Conservation (phyloP, 1,140 invertebrate genomes). For the Halesus radiatus region DNA sequence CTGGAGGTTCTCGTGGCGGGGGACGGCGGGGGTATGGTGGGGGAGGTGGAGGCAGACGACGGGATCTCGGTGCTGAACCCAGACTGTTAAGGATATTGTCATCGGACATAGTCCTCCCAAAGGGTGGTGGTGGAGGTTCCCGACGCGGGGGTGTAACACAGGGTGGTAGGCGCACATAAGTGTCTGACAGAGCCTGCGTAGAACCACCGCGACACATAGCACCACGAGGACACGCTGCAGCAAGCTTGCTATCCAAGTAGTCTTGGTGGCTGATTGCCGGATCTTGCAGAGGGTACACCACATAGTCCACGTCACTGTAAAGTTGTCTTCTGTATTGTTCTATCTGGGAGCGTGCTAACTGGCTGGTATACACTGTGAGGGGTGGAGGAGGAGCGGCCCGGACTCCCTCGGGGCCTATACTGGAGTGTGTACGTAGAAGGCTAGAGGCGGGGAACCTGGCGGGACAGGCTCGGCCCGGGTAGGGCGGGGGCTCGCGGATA, state of each 20-base stretch:
- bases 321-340: constrained; percentile 89
- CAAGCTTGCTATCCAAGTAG: constrained; percentile 88
- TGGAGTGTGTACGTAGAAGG: constrained; percentile 62
- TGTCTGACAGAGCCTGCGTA: constrained; percentile 82
- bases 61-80: constrained; percentile 65
- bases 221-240: constrained; percentile 64
- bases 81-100: constrained; percentile 78
- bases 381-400: constrained; percentile 71
- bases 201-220: constrained; percentile 46
- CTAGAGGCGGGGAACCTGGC: constrained; percentile 38
- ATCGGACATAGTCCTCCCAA: constrained; percentile 80
- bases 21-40: constrained; percentile 74
- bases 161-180: constrained; percentile 76
- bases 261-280: constrained; percentile 90
- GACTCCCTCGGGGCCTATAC: constrained; percentile 63
- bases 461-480: constrained; percentile 46
- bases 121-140: constrained; percentile 69
- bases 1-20: constrained; percentile 80
- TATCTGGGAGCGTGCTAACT: constrained; percentile 82
- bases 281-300: constrained; percentile 90
- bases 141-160: constrained; percentile 71
- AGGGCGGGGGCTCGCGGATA: constrained; percentile 50
- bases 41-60: constrained; percentile 80
- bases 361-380: constrained; percentile 75
- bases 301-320: constrained; percentile 91